Evolutionary conservation across 2,113 vertebrate genomes (phyloP).

Genomic region (Okapia johnstoni): DNA sequence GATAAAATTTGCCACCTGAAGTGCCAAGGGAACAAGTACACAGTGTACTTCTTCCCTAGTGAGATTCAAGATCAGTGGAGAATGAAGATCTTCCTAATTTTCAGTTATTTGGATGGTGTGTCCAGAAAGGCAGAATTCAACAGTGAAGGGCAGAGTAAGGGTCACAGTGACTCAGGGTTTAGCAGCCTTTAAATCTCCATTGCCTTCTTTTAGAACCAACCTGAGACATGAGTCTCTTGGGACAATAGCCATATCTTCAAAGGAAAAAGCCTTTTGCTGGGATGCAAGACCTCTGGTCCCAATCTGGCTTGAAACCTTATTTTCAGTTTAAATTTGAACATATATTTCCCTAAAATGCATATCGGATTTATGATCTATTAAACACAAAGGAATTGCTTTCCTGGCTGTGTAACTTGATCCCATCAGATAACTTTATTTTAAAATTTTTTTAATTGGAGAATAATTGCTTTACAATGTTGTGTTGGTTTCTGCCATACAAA

Average conservation of each 20-base stretch:
- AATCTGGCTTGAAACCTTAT: constrained; percentile 6
- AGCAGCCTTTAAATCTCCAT: background rate
- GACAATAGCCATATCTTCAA: background rate
- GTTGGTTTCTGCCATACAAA: background rate
- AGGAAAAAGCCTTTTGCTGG: background rate
- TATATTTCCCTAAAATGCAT: background rate
- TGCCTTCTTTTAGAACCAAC: background rate
- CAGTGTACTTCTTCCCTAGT: background rate
- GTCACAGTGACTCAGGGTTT: background rate
- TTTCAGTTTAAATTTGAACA: background rate
- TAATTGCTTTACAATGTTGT: background rate
- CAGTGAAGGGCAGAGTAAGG: background rate
- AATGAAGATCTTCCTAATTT: background rate
- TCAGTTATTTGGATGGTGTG: background rate
- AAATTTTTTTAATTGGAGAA: background rate
- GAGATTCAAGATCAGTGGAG: background rate
- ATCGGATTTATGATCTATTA: constrained; percentile 5
- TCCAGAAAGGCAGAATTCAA: constrained; percentile 13
- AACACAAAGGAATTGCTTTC: background rate
- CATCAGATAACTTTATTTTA: background rate
- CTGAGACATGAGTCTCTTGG: background rate
- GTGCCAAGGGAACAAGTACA: background rate
- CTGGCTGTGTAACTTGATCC: background rate
- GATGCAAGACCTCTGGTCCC: background rate
- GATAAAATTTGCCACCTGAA: constrained; percentile 21